phyloP scores from a whole-genome alignment of 1,140 invertebrate genomes.

The Odontomachus brunneus region DNA sequence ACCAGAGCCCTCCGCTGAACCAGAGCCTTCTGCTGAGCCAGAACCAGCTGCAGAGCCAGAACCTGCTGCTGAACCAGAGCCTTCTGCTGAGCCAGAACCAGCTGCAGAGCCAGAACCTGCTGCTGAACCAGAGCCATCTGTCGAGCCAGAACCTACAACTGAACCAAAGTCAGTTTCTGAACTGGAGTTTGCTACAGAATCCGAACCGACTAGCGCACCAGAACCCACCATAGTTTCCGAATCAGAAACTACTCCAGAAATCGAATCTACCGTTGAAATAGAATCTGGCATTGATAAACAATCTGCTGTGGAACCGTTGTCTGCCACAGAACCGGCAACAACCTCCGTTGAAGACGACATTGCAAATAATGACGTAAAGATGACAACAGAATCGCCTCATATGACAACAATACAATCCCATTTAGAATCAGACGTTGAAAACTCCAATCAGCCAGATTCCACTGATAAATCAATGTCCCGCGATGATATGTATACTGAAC shows the following conservation, averaged over 20 bases:
- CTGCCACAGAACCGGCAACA: constrained; percentile 69
- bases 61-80: constrained; percentile 72
- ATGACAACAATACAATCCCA: constrained; percentile 24
- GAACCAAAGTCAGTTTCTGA: constrained; percentile 46
- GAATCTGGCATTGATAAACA: constrained; percentile 57
- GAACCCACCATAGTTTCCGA: constrained; percentile 65
- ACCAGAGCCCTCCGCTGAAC: constrained; percentile 68
- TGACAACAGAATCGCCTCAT: constrained; percentile 25
- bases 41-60: constrained; percentile 60
- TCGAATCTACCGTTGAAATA: constrained; percentile 65
- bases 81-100: constrained; percentile 68
- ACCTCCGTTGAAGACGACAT: neutral
- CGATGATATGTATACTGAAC: constrained; percentile 1
- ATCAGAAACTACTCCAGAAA: constrained; percentile 60
- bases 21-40: constrained; percentile 72
- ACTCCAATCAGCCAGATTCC: neutral
- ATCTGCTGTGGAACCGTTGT: constrained; percentile 69
- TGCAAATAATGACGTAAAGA: constrained; percentile 8
- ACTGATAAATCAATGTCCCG: neutral
- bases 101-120: constrained; percentile 73
- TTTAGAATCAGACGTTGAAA: constrained; percentile 27
- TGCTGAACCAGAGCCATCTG: constrained; percentile 58
- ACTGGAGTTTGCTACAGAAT: no score
- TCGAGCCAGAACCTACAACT: constrained; percentile 70
- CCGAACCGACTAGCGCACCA: constrained; percentile 68